phyloP scores from a whole-genome alignment of 2,888 invertebrate species.

The Dasysyrphus tricinctus region DNA sequence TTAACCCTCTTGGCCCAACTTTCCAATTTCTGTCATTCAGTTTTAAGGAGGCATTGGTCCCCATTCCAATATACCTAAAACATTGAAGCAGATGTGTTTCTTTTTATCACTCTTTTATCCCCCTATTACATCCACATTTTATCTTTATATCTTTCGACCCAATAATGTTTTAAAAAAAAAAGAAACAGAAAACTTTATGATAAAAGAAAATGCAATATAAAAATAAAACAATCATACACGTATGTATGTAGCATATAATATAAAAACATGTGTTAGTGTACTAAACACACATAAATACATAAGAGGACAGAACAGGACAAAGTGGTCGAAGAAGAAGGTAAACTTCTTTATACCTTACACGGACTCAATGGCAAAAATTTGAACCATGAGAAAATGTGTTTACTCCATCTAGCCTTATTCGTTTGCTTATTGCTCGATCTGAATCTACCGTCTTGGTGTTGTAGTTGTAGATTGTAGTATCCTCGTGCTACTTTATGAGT shows the following conservation, averaged over 20 bases:
- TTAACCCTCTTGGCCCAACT: conserved; percentile 22
- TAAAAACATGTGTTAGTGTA: conserved; percentile 18
- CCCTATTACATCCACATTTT: conserved; percentile 25
- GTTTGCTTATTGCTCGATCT: background rate
- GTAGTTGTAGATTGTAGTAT: conserved; percentile 27
- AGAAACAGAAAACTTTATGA: conserved; percentile 1
- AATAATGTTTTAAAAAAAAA: conserved; percentile 7
- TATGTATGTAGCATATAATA: background rate
- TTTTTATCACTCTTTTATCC: conserved; percentile 26
- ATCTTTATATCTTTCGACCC: conserved; percentile 25
- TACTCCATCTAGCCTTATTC: conserved; percentile 5
- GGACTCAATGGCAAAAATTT: conserved; percentile 53
- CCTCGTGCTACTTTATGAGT: conserved; percentile 66
- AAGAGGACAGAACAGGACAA: background rate
- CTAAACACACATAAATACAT: conserved; percentile 17
- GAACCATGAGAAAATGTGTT: conserved; percentile 31
- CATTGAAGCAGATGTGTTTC: conserved; percentile 59
- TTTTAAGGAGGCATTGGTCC: background rate
- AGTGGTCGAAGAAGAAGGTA: conserved; percentile 52
- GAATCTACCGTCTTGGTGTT: background rate
- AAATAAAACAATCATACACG: conserved; percentile 17
- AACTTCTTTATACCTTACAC: conserved; percentile 57
- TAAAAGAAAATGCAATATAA: conserved; percentile 25
- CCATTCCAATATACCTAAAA: conserved; percentile 1
- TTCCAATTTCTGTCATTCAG: conserved; percentile 49